These are phyloP conservation scores for Mobula hypostoma DNA, from an alignment of 2,113 vertebrate genomes.

Conservation along the genomic window DNA sequence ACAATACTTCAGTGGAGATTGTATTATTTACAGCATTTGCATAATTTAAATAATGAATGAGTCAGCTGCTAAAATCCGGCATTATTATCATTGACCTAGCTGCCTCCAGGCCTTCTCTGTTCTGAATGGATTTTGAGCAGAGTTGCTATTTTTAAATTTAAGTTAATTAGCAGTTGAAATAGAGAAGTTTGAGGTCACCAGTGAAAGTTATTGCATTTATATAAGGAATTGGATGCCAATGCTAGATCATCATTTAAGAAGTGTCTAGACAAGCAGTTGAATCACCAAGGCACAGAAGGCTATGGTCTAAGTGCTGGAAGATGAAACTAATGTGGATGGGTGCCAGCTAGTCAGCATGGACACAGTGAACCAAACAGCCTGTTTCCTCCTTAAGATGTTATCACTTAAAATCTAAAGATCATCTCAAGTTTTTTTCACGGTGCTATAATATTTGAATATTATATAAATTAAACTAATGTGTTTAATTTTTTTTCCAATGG, in stretches of 20 bases:
- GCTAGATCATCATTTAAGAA: too few species aligned
- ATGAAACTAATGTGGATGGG: too few species aligned
- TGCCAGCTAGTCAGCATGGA: too few species aligned
- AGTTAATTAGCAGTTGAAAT: not conserved
- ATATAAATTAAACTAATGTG: constrained; percentile 18
- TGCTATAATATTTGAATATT: not conserved
- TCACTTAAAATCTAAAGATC: not conserved
- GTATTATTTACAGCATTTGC: not conserved
- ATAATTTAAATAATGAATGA: not conserved
- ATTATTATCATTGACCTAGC: too few species aligned
- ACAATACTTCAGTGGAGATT: not conserved
- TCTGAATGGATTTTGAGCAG: not conserved
- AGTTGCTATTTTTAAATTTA: not conserved
- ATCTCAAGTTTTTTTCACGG: not conserved
- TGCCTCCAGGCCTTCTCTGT: too few species aligned
- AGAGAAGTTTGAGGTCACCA: not conserved
- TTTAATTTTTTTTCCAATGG: not conserved
- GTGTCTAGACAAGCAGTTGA: too few species aligned
- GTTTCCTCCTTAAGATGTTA: too few species aligned
- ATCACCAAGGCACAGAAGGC: too few species aligned
- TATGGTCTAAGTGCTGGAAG: too few species aligned
- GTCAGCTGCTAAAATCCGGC: not conserved
- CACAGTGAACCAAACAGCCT: too few species aligned
- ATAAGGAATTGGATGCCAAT: not conserved
- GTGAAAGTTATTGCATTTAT: not conserved